Percentiles rank a stretch among this genome's conserved stretches.
These are phyloP conservation scores for Therioaphis trifolii DNA, from an alignment of 2,888 invertebrate genomes.

Conservation along the genomic window DNA sequence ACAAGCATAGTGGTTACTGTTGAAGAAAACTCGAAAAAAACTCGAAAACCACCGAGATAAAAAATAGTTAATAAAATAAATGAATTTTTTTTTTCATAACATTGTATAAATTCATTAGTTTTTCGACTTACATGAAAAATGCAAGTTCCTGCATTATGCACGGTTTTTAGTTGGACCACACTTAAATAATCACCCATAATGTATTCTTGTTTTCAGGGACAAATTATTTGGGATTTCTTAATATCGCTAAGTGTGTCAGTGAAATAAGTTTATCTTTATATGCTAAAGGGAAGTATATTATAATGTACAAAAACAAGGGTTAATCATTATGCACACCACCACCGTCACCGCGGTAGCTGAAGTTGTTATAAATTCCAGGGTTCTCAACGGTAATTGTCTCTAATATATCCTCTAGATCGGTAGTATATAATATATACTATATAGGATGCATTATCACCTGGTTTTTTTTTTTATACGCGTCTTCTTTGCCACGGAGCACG, in stretches of 20 bases:
- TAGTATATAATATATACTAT: neutral
- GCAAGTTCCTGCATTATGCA: too few relatives aligned
- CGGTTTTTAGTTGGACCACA: too few relatives aligned
- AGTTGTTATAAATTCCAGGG: slow-evolving; percentile 38
- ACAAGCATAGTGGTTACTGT: too few relatives aligned
- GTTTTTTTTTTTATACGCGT: slow-evolving; percentile 7
- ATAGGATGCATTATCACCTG: slow-evolving; percentile 56
- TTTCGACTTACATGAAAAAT: too few relatives aligned
- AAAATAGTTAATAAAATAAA: too few relatives aligned
- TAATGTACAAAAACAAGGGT: slow-evolving; percentile 31
- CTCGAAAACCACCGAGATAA: too few relatives aligned
- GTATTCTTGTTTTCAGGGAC: neutral
- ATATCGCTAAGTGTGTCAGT: neutral
- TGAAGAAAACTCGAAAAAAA: too few relatives aligned
- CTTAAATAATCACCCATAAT: too few relatives aligned
- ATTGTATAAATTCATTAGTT: too few relatives aligned
- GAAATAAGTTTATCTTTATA: neutral
- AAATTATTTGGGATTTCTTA: neutral
- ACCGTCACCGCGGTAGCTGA: slow-evolving; percentile 4
- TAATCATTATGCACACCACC: slow-evolving; percentile 35
- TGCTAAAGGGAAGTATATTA: neutral
- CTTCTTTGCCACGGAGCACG: neutral
- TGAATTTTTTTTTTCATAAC: too few relatives aligned
- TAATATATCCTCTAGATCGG: slow-evolving; percentile 38
- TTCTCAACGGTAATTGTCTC: slow-evolving; percentile 53